Evolutionary conservation across 2,888 invertebrate genomes (phyloP).

Genomic region (Tortricodes alternella): DNA sequence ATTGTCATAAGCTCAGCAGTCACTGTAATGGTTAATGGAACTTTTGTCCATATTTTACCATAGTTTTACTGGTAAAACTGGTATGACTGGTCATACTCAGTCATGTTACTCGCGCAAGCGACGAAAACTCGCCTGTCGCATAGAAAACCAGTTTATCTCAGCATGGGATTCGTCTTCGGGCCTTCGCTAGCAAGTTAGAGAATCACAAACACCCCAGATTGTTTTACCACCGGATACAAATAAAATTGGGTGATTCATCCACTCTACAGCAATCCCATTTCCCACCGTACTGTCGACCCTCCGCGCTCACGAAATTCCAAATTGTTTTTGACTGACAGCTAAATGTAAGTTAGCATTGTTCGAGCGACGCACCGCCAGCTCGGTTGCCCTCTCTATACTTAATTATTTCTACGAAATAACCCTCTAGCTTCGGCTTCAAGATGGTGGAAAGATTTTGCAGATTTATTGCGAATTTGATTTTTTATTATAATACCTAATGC

Average conservation of each 20-base stretch:
- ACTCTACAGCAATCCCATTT: conserved; percentile 58
- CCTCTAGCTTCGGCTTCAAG: conserved; percentile 34
- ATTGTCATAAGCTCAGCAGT: too few relatives aligned
- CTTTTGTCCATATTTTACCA: too few relatives aligned
- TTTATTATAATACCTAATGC: neutral
- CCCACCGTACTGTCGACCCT: conserved; percentile 67
- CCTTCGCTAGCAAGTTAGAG: too few relatives aligned
- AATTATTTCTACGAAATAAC: conserved; percentile 56
- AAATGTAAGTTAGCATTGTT: conserved; percentile 83
- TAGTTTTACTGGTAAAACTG: too few relatives aligned
- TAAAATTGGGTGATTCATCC: conserved; percentile 37
- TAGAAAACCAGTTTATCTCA: too few relatives aligned
- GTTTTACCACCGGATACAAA: neutral
- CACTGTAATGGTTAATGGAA: too few relatives aligned
- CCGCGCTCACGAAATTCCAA: conserved; percentile 80
- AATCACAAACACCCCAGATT: neutral
- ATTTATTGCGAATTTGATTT: neutral
- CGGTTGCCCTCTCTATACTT: conserved; percentile 72
- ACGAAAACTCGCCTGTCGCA: too few relatives aligned
- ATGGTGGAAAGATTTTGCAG: neutral
- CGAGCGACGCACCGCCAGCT: conserved; percentile 71
- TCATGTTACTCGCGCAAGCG: too few relatives aligned
- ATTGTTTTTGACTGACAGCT: conserved; percentile 84
- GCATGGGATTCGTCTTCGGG: too few relatives aligned
- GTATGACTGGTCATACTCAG: too few relatives aligned